These are phyloP conservation scores for Pseudoatta argentina DNA, from an alignment of 1,140 invertebrate genomes.

Conservation along the genomic window DNA sequence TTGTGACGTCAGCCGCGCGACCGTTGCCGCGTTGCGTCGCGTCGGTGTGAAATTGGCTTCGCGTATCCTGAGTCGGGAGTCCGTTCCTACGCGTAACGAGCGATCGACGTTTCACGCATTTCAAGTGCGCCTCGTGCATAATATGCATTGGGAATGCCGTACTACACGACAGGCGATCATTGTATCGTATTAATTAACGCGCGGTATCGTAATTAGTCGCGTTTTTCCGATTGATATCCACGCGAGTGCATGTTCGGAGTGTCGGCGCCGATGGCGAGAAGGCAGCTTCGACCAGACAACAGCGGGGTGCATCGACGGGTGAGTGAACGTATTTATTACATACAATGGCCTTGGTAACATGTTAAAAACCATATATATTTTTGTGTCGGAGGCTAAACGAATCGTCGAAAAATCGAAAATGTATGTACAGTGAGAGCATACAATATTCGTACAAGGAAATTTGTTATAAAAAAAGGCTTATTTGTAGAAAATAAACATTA, in stretches of 20 bases:
- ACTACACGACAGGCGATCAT: background rate
- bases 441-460: too few relatives aligned
- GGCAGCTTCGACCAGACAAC: background rate
- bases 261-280: background rate
- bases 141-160: background rate
- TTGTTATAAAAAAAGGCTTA: too few relatives aligned
- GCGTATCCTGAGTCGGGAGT: background rate
- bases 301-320: background rate
- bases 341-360: background rate
- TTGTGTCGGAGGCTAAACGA: background rate
- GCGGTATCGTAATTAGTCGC: slow-evolving; percentile 21
- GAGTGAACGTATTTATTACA: slow-evolving; percentile 14
- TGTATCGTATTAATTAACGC: slow-evolving; percentile 5
- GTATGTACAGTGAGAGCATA: background rate
- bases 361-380: background rate
- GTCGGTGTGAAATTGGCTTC: background rate
- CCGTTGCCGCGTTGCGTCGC: too few relatives aligned
- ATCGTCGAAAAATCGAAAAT: slow-evolving; percentile 5
- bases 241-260: background rate
- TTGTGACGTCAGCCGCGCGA: background rate
- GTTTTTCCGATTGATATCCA: slow-evolving; percentile 2
- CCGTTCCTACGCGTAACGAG: background rate
- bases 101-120: background rate
- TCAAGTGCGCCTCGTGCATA: background rate
- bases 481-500: too few relatives aligned